Evolutionary conservation across 2,113 vertebrate genomes (phyloP).

Genomic region (Oriolus oriolus): DNA sequence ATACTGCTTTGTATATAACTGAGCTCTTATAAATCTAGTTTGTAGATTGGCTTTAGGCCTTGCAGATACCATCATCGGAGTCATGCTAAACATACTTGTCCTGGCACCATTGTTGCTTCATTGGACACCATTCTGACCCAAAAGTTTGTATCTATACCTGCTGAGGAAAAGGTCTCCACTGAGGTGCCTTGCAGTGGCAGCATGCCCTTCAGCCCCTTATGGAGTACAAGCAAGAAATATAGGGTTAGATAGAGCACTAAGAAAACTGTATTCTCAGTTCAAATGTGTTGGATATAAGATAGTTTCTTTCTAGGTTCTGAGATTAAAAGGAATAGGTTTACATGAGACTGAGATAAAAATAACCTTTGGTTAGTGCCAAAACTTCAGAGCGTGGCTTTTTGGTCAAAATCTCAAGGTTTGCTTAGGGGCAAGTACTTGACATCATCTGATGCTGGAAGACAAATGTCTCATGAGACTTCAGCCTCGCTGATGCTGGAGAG

Average conservation of each 20-base stretch:
- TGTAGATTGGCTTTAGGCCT: not conserved
- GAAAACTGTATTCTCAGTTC: not conserved
- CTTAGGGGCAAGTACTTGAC: not conserved
- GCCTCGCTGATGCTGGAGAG: not conserved
- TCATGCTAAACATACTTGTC: not conserved
- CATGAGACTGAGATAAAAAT: not conserved
- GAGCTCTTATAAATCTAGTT: not conserved
- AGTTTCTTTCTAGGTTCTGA: not conserved
- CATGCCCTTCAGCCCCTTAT: not conserved
- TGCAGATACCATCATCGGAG: not conserved
- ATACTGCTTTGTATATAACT: not conserved
- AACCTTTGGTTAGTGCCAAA: not conserved
- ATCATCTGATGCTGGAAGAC: not conserved
- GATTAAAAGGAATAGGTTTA: not conserved
- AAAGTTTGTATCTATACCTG: not conserved
- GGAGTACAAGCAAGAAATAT: not conserved
- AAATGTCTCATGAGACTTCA: not conserved
- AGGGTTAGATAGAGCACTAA: not conserved
- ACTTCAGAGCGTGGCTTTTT: not conserved
- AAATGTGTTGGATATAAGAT: not conserved
- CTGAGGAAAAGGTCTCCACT: not conserved
- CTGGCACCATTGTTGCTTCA: not conserved
- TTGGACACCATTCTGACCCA: not conserved
- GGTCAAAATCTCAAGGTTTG: not conserved
- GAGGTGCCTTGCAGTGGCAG: not conserved